Conservation (phyloP, 2,888 invertebrate genomes). For the Druceiella hillmani region DNA sequence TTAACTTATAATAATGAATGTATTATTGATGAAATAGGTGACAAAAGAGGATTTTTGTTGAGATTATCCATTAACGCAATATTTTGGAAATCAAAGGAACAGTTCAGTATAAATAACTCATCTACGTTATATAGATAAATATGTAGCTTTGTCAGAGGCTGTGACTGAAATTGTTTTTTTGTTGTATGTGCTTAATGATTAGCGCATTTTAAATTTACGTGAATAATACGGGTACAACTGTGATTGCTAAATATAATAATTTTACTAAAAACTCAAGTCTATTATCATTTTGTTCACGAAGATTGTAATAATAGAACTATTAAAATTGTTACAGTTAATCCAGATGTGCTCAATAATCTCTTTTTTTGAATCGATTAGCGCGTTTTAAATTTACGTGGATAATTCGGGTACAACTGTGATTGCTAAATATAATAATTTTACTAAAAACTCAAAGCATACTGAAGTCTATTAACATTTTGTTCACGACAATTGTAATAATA, state of each 20-base stretch:
- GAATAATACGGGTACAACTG: slow-evolving; percentile 24
- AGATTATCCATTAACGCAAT: slow-evolving; percentile 5
- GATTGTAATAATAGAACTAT: not conserved
- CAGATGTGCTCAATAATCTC: slow-evolving; percentile 2
- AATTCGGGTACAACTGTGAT: slow-evolving; percentile 24
- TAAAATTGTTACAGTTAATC: slow-evolving; percentile 2
- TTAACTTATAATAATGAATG: slow-evolving; percentile 6
- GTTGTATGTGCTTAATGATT: not conserved
- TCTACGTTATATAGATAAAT: slow-evolving; percentile 24
- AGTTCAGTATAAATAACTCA: slow-evolving; percentile 14
- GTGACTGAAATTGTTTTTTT: slow-evolving; percentile 16
- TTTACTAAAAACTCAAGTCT: slow-evolving; percentile 22
- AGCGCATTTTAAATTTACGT: slow-evolving; percentile 24
- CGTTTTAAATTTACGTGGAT: slow-evolving; percentile 24
- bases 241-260: slow-evolving; percentile 24
- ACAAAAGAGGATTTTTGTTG: slow-evolving; percentile 15
- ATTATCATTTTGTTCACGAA: slow-evolving; percentile 6
- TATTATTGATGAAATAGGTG: slow-evolving; percentile 12
- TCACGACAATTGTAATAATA: slow-evolving; percentile 1
- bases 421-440: slow-evolving; percentile 24
- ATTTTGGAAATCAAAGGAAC: slow-evolving; percentile 9
- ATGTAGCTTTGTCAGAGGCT: slow-evolving; percentile 22
- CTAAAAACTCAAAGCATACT: slow-evolving; percentile 23
- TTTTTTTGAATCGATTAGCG: slow-evolving; percentile 14
- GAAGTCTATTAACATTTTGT: slow-evolving; percentile 5